Evolutionary conservation across 2,113 vertebrate species (phyloP).

Genomic region (Pogona vitticeps): DNA sequence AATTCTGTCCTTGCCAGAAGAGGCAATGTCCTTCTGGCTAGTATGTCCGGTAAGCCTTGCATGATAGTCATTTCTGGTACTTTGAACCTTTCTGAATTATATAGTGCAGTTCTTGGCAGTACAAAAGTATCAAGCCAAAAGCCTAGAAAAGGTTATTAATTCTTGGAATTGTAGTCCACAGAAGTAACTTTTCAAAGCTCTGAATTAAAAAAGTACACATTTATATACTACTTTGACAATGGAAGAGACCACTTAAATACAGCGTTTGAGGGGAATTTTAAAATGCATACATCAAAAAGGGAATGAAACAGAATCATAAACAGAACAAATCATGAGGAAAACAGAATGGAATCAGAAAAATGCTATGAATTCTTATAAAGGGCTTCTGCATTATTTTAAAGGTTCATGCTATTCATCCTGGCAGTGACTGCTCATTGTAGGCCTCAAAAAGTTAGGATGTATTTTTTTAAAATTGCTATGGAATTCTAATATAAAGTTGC

Average conservation of each 20-base stretch:
- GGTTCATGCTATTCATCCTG: neutral
- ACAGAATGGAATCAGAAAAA: neutral
- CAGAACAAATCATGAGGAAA: neutral
- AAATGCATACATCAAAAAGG: neutral
- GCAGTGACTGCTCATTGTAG: neutral
- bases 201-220: neutral
- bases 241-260: too few species aligned
- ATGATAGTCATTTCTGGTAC: neutral
- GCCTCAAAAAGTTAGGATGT: neutral
- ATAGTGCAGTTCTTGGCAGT: neutral
- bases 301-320: neutral
- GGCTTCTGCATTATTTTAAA: neutral
- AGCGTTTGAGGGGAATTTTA: neutral
- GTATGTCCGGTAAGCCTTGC: too few species aligned
- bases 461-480: neutral
- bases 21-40: too few species aligned
- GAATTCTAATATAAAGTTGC: neutral
- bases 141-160: too few species aligned
- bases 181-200: too few species aligned
- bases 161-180: too few species aligned
- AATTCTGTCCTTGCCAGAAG: too few species aligned
- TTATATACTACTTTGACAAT: neutral
- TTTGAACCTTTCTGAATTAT: neutral
- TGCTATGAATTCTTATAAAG: neutral
- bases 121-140: neutral